Percentiles rank a stretch among this genome's conserved stretches.
These are phyloP conservation scores for Dendronephthya gigantea DNA, from an alignment of 64 coral and sea anemone species.

Conservation along the genomic window DNA sequence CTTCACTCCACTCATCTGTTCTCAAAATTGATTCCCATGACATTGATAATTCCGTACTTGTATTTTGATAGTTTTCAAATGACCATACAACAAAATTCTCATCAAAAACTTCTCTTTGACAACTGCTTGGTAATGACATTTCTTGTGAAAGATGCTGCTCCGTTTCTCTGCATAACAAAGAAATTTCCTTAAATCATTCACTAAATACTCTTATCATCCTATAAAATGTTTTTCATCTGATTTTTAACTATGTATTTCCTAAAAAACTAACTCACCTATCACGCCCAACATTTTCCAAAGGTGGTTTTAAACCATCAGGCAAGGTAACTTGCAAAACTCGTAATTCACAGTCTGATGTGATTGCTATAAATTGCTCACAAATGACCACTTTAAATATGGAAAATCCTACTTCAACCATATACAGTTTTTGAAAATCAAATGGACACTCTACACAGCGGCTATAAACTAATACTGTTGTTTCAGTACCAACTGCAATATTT, in stretches of 20 bases:
- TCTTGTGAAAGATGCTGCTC: background rate
- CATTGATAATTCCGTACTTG: background rate
- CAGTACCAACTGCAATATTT: background rate
- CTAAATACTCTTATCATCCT: background rate
- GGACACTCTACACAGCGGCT: background rate
- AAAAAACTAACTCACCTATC: background rate
- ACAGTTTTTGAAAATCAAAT: slow-evolving; percentile 9
- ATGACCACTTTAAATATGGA: background rate
- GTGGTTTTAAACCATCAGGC: background rate
- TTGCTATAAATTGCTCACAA: background rate
- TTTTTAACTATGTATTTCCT: background rate
- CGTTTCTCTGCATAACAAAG: background rate
- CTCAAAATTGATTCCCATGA: background rate
- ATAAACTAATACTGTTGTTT: background rate
- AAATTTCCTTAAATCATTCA: background rate
- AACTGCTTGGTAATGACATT: background rate
- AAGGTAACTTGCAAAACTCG: background rate
- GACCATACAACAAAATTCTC: slow-evolving; percentile 6
- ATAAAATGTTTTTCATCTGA: background rate
- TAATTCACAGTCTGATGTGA: background rate
- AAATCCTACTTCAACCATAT: background rate
- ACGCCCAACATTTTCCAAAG: background rate
- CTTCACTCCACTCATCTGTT: background rate
- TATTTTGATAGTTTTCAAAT: background rate
- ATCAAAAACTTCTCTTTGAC: background rate